Conservation (phyloP, 2,888 invertebrate species). For the Euphydryas editha region DNA sequence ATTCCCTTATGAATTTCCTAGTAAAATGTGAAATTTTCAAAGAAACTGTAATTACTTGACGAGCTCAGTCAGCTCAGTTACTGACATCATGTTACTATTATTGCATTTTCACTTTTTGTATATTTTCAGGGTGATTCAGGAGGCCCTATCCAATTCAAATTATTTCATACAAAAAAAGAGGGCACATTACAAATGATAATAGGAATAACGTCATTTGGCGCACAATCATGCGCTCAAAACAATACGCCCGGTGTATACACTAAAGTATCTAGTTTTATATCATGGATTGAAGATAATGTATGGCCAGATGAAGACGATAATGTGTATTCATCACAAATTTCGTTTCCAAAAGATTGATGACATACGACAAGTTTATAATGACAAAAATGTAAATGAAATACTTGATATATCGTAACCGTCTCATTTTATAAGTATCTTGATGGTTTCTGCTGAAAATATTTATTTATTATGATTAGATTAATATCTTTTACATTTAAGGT, state of each 20-base stretch:
- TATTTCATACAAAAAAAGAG: slow-evolving; percentile 1
- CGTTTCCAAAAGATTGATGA: background rate
- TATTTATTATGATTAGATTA: too few relatives aligned
- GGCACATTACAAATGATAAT: slow-evolving; percentile 47
- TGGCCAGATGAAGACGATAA: slow-evolving; percentile 42
- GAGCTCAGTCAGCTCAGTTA: too few relatives aligned
- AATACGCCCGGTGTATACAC: slow-evolving; percentile 51
- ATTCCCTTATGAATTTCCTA: too few relatives aligned
- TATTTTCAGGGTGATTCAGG: slow-evolving; percentile 87
- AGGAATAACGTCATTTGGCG: slow-evolving; percentile 55
- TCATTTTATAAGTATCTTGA: too few relatives aligned
- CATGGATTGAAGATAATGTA: slow-evolving; percentile 53
- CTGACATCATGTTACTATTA: too few relatives aligned
- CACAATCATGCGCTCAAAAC: slow-evolving; percentile 42
- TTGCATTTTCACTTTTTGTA: background rate
- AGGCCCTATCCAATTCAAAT: slow-evolving; percentile 82
- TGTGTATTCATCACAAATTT: background rate
- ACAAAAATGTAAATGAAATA: too few relatives aligned
- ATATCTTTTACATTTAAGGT: too few relatives aligned
- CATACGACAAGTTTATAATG: background rate
- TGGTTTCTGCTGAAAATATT: too few relatives aligned
- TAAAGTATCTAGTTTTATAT: slow-evolving; percentile 47
- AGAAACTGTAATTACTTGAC: too few relatives aligned
- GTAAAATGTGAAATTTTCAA: too few relatives aligned
- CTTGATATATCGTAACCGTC: too few relatives aligned